These are phyloP conservation scores for Ligdia adustata DNA, from an alignment of 2,888 invertebrate species.

Conservation along the genomic window DNA sequence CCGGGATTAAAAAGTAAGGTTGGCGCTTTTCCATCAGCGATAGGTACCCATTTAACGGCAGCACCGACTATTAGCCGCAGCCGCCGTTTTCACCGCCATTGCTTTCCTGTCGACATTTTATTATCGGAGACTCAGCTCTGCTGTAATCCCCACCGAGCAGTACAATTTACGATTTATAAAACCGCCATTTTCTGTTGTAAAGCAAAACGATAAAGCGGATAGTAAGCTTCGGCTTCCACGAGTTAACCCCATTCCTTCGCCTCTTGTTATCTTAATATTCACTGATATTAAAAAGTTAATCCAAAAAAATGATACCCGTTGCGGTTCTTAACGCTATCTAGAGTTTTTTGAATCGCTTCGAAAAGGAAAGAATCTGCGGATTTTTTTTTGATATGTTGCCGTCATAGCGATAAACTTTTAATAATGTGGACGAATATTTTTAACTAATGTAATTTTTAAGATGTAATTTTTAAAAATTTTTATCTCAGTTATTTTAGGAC, in stretches of 20 bases:
- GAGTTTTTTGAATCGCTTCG: slow-evolving; percentile 1
- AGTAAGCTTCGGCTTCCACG: slow-evolving; percentile 49
- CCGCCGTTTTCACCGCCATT: slow-evolving; percentile 59
- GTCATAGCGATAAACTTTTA: neutral
- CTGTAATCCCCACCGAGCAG: slow-evolving; percentile 71
- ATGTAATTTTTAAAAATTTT: no score
- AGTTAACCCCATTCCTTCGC: slow-evolving; percentile 48
- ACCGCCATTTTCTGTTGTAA: slow-evolving; percentile 63
- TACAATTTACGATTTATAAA: slow-evolving; percentile 76
- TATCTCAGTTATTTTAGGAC: no score
- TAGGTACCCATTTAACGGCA: slow-evolving; percentile 60
- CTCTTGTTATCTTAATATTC: slow-evolving; percentile 60
- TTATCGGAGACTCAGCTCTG: slow-evolving; percentile 71
- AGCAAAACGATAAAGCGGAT: slow-evolving; percentile 64
- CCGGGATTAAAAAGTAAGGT: slow-evolving; percentile 39
- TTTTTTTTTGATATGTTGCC: no score
- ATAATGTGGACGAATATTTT: neutral
- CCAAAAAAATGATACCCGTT: slow-evolving; percentile 46
- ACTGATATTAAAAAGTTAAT: slow-evolving; percentile 64
- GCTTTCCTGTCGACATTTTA: slow-evolving; percentile 80
- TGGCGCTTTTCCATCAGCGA: slow-evolving; percentile 56
- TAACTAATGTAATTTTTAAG: no score
- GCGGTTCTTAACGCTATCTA: slow-evolving; percentile 40
- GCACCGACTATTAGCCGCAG: slow-evolving; percentile 59
- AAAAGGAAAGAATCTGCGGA: neutral